Percentiles rank a stretch among this genome's conserved stretches.
phyloP scores from a whole-genome alignment of 2,888 invertebrate genomes.

The Pharmacophagus antenor region DNA sequence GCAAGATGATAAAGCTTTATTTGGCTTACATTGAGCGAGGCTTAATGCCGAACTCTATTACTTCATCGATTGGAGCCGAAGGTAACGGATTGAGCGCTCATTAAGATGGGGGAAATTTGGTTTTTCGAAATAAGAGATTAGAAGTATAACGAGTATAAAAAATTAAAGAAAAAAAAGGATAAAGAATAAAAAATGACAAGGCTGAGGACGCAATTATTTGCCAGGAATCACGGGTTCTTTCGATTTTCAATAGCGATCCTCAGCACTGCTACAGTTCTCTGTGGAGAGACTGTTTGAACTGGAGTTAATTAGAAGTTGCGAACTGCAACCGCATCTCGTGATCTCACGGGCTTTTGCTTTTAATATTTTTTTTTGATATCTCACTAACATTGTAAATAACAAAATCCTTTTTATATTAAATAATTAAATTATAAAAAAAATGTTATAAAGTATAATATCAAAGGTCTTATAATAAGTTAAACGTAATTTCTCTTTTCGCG shows the following conservation, averaged over 20 bases:
- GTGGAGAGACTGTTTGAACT: constrained; percentile 42
- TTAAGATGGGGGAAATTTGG: constrained; percentile 35
- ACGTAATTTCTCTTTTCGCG: too few species aligned
- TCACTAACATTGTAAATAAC: neutral
- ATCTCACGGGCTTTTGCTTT: constrained; percentile 27
- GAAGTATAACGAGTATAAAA: neutral
- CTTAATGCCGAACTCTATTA: constrained; percentile 44
- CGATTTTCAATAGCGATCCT: constrained; percentile 22
- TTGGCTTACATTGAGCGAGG: constrained; percentile 61
- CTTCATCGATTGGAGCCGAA: constrained; percentile 42
- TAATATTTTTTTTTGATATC: constrained; percentile 32
- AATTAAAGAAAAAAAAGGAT: neutral
- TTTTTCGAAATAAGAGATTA: constrained; percentile 33
- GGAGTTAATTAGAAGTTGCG: constrained; percentile 53
- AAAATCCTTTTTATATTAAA: neutral
- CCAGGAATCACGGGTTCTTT: constrained; percentile 10
- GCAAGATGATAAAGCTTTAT: constrained; percentile 64
- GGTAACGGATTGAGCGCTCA: constrained; percentile 35
- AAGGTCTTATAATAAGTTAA: too few species aligned
- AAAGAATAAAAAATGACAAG: constrained; percentile 20
- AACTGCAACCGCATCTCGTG: constrained; percentile 38
- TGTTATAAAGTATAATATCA: too few species aligned
- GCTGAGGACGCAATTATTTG: constrained; percentile 16
- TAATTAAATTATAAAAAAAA: too few species aligned
- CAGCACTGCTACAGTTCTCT: constrained; percentile 25